These are phyloP conservation scores for Osmerus eperlanus DNA, from an alignment of 2,113 vertebrate genomes.

Conservation along the genomic window DNA sequence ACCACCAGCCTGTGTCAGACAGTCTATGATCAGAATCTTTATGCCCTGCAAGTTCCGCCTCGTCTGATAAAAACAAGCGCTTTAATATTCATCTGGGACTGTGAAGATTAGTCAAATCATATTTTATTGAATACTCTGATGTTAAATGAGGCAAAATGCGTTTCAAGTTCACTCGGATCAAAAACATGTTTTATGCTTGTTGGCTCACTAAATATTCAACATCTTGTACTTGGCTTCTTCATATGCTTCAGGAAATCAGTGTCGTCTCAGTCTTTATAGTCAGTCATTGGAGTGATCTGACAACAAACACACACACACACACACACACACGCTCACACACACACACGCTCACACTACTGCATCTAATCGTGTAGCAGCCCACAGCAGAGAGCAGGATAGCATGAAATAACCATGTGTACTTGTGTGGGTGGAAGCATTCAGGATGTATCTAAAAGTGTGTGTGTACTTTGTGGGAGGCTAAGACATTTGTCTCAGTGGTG, in stretches of 20 bases:
- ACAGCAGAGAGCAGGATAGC: not conserved
- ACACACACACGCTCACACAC: constrained; percentile 7
- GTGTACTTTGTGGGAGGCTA: not conserved
- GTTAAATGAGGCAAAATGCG: constrained; percentile 33
- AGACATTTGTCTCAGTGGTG: constrained; percentile 1
- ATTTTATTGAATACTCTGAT: constrained; percentile 51
- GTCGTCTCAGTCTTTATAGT: not conserved
- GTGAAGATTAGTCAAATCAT: constrained; percentile 39
- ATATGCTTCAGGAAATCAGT: constrained; percentile 2
- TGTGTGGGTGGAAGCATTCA: not conserved
- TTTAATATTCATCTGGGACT: constrained; percentile 43
- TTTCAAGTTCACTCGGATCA: constrained; percentile 35
- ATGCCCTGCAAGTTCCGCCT: constrained; percentile 5
- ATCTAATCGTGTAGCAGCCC: not conserved
- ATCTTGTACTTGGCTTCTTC: not conserved
- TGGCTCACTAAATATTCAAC: not conserved
- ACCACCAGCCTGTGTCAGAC: constrained; percentile 11
- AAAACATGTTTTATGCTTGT: constrained; percentile 21
- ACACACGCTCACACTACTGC: constrained; percentile 6
- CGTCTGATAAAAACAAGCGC: constrained; percentile 29
- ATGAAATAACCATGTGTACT: not conserved
- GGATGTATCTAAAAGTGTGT: not conserved
- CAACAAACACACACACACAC: constrained; percentile 7
- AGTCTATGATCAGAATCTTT: constrained; percentile 4
- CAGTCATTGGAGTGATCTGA: not conserved